Conservation (phyloP, 2,888 invertebrate genomes). For the Mongoloraphidia duomilia region DNA sequence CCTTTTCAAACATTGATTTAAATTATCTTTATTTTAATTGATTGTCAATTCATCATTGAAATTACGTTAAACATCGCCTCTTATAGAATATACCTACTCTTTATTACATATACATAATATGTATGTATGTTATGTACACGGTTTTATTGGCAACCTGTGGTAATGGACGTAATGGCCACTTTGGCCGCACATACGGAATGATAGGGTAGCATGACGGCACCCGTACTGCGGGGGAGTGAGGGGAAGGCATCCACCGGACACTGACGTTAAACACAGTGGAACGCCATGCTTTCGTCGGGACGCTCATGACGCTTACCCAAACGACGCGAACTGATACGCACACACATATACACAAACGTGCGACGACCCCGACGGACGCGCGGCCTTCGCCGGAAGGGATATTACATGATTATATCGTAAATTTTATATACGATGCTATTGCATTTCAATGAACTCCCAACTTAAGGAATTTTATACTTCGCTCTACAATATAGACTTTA, state of each 20-base stretch:
- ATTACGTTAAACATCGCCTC: too few species aligned
- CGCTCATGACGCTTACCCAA: too few species aligned
- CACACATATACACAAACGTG: too few species aligned
- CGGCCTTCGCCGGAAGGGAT: conserved; percentile 3
- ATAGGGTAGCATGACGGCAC: too few species aligned
- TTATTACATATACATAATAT: neutral
- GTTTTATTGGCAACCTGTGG: conserved; percentile 7
- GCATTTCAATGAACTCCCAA: too few species aligned
- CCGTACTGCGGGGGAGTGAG: too few species aligned
- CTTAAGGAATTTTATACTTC: too few species aligned
- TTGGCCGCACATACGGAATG: neutral
- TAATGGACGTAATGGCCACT: conserved; percentile 1
- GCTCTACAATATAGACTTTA: too few species aligned
- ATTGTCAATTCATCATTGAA: too few species aligned
- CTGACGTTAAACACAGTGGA: conserved; percentile 7
- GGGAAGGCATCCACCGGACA: neutral
- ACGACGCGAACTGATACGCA: too few species aligned
- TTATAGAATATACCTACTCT: neutral
- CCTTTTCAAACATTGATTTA: too few species aligned
- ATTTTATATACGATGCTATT: neutral
- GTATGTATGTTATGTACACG: neutral
- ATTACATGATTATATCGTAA: conserved; percentile 8
- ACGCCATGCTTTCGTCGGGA: neutral
- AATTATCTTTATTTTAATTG: too few species aligned
- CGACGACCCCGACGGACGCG: neutral